These are phyloP conservation scores for Hybognathus amarus DNA, from an alignment of 2,797 vertebrate genomes.

Conservation along the genomic window DNA sequence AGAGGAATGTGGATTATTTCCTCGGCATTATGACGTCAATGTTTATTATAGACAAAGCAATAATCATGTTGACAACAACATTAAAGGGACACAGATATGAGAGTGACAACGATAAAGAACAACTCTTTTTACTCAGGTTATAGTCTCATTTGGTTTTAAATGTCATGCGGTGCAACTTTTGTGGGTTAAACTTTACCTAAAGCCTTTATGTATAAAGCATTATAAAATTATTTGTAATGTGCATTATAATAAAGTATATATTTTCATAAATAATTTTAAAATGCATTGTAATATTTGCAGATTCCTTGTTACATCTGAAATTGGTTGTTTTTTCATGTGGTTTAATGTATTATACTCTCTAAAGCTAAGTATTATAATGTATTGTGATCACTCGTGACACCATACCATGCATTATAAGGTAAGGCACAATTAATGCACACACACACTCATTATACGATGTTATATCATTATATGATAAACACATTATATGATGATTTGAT, in stretches of 20 bases:
- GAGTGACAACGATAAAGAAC: too few relatives aligned
- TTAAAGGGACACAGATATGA: neutral
- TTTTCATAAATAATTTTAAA: too few relatives aligned
- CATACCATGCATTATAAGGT: neutral
- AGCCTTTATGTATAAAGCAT: neutral
- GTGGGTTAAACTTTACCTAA: neutral
- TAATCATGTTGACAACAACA: neutral
- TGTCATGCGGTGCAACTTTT: neutral
- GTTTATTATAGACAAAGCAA: conserved; percentile 8
- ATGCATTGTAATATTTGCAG: neutral
- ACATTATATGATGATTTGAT: too few relatives aligned
- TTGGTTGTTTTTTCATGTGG: neutral
- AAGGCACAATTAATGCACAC: neutral
- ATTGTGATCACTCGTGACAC: neutral
- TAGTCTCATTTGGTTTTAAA: neutral
- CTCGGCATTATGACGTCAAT: neutral
- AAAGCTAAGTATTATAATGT: neutral
- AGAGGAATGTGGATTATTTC: conserved; percentile 20
- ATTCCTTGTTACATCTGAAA: neutral
- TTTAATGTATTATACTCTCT: neutral
- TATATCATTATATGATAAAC: too few relatives aligned
- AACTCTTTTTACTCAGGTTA: neutral
- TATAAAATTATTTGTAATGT: neutral
- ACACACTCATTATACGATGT: too few relatives aligned
- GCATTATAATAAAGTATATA: too few relatives aligned